A percentile compares a stretch with the other conserved stretches of the same genome.
These are phyloP conservation scores for Hippotragus niger DNA, from an alignment of 2,113 vertebrate genomes.

Conservation along the genomic window DNA sequence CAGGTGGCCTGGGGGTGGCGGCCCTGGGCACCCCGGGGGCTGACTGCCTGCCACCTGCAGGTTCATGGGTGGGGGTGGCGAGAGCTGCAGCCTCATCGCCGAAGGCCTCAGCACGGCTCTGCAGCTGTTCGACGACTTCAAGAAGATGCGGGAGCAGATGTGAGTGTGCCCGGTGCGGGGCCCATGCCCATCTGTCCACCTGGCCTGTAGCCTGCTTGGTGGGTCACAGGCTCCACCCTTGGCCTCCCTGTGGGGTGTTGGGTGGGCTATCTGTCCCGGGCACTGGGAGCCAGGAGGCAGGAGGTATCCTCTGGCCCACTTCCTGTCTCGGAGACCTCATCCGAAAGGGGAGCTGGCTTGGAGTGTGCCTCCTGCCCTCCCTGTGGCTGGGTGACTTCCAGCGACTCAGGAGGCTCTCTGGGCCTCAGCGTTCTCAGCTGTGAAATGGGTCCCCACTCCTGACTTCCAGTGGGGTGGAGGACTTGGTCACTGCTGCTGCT, in stretches of 20 bases:
- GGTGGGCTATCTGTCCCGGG: no score
- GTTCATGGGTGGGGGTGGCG: constrained; percentile 94
- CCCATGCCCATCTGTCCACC: fast-evolving
- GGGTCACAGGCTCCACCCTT: neutral
- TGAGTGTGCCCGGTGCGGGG: constrained; percentile 63
- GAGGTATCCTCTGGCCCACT: no score
- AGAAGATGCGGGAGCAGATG: constrained; percentile 97
- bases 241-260: fast-evolving
- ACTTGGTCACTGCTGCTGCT: neutral
- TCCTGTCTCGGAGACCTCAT: neutral
- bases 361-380: neutral
- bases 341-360: neutral
- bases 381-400: no score
- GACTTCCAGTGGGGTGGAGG: neutral
- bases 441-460: neutral
- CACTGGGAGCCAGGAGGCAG: neutral
- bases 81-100: constrained; percentile 94
- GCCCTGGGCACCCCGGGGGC: neutral
- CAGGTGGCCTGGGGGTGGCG: fast-evolving
- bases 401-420: fast-evolving
- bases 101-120: constrained; percentile 93
- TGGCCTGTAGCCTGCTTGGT: fast-evolving
- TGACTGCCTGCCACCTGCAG: constrained; percentile 62
- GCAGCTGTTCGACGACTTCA: constrained; percentile 95
- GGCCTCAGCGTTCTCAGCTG: neutral